These are phyloP conservation scores for Diaprepes abbreviatus DNA, from an alignment of 2,888 invertebrate species.

Conservation along the genomic window DNA sequence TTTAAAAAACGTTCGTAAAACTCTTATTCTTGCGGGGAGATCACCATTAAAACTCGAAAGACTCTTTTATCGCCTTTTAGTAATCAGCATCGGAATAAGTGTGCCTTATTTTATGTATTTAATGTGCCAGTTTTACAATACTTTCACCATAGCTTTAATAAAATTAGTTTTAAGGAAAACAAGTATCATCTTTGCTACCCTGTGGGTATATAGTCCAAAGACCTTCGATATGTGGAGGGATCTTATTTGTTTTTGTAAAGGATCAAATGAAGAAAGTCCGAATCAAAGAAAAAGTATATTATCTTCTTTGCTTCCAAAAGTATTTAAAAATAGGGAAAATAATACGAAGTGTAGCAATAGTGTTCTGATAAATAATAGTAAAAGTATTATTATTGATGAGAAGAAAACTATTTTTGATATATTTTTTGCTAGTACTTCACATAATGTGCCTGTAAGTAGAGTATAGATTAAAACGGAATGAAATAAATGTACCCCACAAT, in stretches of 20 bases:
- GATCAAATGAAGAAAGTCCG: slow-evolving; percentile 37
- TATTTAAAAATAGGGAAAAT: slow-evolving; percentile 38
- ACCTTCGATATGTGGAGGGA: slow-evolving; percentile 63
- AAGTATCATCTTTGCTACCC: slow-evolving; percentile 60
- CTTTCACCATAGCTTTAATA: slow-evolving; percentile 57
- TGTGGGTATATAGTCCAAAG: slow-evolving; percentile 64
- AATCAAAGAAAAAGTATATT: slow-evolving; percentile 36
- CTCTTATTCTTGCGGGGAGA: slow-evolving; percentile 70
- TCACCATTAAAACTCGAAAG: slow-evolving; percentile 75
- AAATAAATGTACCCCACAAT: too few species aligned
- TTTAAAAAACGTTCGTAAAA: slow-evolving; percentile 79
- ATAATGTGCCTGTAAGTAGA: slow-evolving; percentile 49
- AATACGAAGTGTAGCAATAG: slow-evolving; percentile 27
- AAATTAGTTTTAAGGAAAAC: slow-evolving; percentile 58
- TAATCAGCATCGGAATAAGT: slow-evolving; percentile 84
- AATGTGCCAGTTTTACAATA: slow-evolving; percentile 70
- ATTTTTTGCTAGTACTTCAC: slow-evolving; percentile 51
- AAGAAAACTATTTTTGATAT: slow-evolving; percentile 51
- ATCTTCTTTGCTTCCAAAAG: slow-evolving; percentile 43
- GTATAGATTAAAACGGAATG: slow-evolving; percentile 30
- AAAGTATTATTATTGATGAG: slow-evolving; percentile 44
- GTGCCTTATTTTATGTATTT: slow-evolving; percentile 80
- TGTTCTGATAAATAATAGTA: slow-evolving; percentile 33
- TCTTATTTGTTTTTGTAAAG: slow-evolving; percentile 53
- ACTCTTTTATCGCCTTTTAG: slow-evolving; percentile 82